A percentile compares a stretch with the other conserved stretches of the same genome.
phyloP scores from a whole-genome alignment of 92 coral and sea anemone species.

The Zoanthus sansibaricus region DNA sequence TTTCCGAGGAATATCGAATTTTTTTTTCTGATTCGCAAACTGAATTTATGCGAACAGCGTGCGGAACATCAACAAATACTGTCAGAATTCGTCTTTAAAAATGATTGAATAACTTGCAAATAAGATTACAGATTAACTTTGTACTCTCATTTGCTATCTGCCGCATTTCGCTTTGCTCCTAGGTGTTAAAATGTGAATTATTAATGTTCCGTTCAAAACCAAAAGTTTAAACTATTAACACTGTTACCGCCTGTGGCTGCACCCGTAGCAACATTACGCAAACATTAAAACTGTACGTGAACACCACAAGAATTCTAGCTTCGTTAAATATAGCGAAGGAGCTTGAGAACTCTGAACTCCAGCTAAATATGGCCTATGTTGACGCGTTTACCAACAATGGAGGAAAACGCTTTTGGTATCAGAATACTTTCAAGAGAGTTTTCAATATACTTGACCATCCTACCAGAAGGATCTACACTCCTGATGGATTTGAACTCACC shows the following conservation, averaged over 20 bases:
- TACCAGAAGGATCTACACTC: constrained; percentile 28
- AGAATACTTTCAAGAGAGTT: constrained; percentile 76
- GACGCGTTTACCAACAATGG: not conserved
- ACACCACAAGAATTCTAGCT: not conserved
- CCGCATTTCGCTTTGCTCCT: not conserved
- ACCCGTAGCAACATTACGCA: constrained; percentile 24
- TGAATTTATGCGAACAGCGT: too few species aligned
- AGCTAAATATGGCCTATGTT: not conserved
- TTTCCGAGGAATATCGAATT: too few species aligned
- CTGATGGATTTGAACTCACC: not conserved
- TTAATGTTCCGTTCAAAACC: constrained; percentile 3
- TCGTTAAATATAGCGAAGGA: not conserved
- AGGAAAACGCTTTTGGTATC: constrained; percentile 12
- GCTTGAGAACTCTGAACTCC: not conserved
- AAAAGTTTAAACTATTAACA: not conserved
- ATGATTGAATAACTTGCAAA: not conserved
- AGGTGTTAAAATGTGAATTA: constrained; percentile 30
- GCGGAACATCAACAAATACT: too few species aligned
- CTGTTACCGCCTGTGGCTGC: not conserved
- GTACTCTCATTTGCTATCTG: not conserved
- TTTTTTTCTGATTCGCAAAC: too few species aligned
- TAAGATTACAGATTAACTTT: not conserved
- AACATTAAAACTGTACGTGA: not conserved
- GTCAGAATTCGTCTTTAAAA: too few species aligned
- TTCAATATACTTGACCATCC: constrained; percentile 71